Base-by-base conservation (phyloP, 2,113 vertebrate species). In the Scophthalmus maximus region DNA sequence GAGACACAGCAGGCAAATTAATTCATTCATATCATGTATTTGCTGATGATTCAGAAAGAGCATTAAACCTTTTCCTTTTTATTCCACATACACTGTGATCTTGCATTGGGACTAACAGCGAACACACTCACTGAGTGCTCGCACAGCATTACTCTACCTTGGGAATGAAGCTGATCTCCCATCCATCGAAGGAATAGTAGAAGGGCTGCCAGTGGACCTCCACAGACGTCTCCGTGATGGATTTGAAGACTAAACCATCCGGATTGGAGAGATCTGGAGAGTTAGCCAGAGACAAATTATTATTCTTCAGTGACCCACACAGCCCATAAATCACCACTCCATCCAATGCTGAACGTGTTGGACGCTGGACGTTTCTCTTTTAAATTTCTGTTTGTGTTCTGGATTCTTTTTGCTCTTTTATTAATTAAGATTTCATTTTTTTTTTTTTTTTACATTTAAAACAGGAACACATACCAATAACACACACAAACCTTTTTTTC, bases 151-250 rank as follows among this genome's bases (percentile, higher is more conserved):
- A 53, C 44, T 58, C 36, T 94, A 99, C 98, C 97, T 97, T 98
- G 57, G 97, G 97, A 72, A 97, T 98, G 91, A 99, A 99, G 94
- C 96, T 99, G 93, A 99, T 97, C 92, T 99, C 97, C 98, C 98
- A 99, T 78, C 96, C 97, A 0, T 99, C 98, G 11, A 98, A 96
- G 58, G 95, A 88, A 87, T 97, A 98, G 66, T 94, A 94, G 83
- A 97, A 97, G 2, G 97, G 95, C 32, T 97, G 94, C 98, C 98
- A 99, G 61, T 96, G 95, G 92, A 98, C 96, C 90, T 98, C 97
- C 64, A 94, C 97, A 0, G 96, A 97, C 0, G 97, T 98, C 93
- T 99, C 96, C 15, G 94, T 98, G 91, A 98, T 94, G 53, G 94
- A 96, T 95, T 96, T 98, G 94, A 99, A 99, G 81, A 92, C 91